phyloP scores from a whole-genome alignment of 2,113 vertebrate species.

The Xyliphius kryptos region DNA sequence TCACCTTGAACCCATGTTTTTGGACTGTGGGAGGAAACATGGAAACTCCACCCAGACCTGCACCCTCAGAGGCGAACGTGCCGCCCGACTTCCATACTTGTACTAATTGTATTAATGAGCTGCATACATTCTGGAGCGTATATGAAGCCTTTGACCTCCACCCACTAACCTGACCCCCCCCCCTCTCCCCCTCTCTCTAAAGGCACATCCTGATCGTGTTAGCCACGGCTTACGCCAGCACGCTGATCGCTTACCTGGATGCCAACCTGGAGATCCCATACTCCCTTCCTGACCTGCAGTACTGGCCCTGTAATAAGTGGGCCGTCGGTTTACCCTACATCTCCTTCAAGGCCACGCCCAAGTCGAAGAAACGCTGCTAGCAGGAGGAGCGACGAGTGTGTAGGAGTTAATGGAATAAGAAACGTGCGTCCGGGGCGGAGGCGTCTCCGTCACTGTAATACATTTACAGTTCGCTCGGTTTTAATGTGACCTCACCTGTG shows the following conservation, averaged over 20 bases:
- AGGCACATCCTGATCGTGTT: conserved; percentile 90
- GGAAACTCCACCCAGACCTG: too few relatives aligned
- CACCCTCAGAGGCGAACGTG: too few relatives aligned
- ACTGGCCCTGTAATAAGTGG: conserved; percentile 81
- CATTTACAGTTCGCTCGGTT: not conserved
- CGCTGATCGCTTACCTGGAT: conserved; percentile 74
- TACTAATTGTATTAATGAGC: too few relatives aligned
- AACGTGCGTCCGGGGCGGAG: not conserved
- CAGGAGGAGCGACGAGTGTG: not conserved
- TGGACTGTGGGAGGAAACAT: too few relatives aligned
- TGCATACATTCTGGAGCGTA: too few relatives aligned
- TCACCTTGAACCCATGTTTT: too few relatives aligned
- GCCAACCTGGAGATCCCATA: conserved; percentile 72
- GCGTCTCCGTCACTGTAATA: not conserved
- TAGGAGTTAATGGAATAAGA: not conserved
- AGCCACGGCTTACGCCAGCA: conserved; percentile 72
- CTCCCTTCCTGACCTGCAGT: conserved; percentile 69
- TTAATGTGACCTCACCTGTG: not conserved
- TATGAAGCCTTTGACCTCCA: too few relatives aligned
- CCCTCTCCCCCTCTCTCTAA: conserved; percentile 1
- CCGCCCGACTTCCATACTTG: too few relatives aligned
- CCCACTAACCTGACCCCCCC: too few relatives aligned
- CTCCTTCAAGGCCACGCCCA: conserved; percentile 47
- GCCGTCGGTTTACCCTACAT: conserved; percentile 77
- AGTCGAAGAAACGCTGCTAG: conserved; percentile 67